Base-by-base conservation (phyloP, 2,797 vertebrate genomes). In the Holocentrus rufus region DNA sequence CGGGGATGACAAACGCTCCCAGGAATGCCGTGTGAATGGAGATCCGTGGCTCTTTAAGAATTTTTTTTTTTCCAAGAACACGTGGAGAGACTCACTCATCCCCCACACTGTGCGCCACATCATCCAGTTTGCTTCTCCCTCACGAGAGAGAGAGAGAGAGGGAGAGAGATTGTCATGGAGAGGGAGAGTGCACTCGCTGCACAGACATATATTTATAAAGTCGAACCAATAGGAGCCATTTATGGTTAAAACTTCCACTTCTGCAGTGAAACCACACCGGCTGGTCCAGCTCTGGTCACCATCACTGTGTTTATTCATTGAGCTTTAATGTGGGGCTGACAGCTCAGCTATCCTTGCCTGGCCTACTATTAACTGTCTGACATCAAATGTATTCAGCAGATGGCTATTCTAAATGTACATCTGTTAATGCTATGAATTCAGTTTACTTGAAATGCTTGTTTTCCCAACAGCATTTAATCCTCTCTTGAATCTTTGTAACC, bases 1-100 rank as follows among this genome's bases (percentile, higher is more conserved):
- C 23, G 2, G 74, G 80, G 63, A 84, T 85, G 87, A 91, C 85
- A 83, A 88, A 83, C 22, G 27, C 88, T 69, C 60, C 50, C 52
- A 85, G 86, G 92, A 91, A 91, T 88, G 83, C 67, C 59, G 58
- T 61, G 65, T 72, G 81, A 92, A 88, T 81, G 64, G 64, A 87
- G 83, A 91, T 82, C 69, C n/a, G 30, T 82, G 74, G 79, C 80
- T 76, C 81, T 85, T 80, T 82, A 79, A 76, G 79, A 52, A 56
- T 65, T 68, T 63, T 68, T 72, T 54, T 72, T 65, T 70, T 46
- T 30, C 65, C 44, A 80, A 39, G 65, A 89, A 79, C 78, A 89
- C 74, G 75, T 84, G 79, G 74, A 87, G 78, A 83, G 67, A 79
- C 75, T 84, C 57, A 69, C 71, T 84, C 74, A 71, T 83, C 64